Conservation (phyloP, 2,888 invertebrate species). For the Gibbula magus region DNA sequence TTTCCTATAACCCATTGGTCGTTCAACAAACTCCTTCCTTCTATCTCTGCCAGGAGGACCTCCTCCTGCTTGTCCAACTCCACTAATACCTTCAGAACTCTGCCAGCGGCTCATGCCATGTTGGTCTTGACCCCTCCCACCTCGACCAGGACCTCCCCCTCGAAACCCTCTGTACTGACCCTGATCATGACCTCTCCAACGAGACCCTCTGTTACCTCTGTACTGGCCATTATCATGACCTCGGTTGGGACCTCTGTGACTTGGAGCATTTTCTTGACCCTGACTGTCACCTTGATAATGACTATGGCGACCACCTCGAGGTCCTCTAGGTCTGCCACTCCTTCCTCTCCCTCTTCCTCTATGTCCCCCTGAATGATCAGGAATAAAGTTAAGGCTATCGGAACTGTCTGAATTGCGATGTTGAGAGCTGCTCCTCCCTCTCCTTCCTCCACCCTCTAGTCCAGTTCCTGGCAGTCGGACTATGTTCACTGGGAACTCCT, state of each 20-base stretch:
- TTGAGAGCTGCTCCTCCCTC: background rate
- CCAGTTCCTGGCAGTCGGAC: background rate
- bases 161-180: conserved; percentile 22
- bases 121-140: background rate
- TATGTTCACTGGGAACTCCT: background rate
- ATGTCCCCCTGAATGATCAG: background rate
- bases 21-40: background rate
- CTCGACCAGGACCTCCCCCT: background rate
- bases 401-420: too few species aligned
- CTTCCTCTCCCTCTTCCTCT: background rate
- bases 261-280: too few species aligned
- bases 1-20: conserved; percentile 7
- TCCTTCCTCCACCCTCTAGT: background rate
- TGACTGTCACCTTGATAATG: too few species aligned
- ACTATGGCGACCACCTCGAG: too few species aligned
- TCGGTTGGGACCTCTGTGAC: background rate
- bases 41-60: background rate
- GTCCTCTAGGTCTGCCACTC: background rate
- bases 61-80: background rate
- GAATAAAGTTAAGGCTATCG: background rate
- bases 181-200: conserved; percentile 14
- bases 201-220: background rate
- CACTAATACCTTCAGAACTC: background rate
- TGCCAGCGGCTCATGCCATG: background rate
- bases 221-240: background rate